Percentiles rank a stretch among this genome's conserved stretches.
Evolutionary conservation across 2,113 vertebrate species (phyloP).

Genomic region (Microtus richardsoni): DNA sequence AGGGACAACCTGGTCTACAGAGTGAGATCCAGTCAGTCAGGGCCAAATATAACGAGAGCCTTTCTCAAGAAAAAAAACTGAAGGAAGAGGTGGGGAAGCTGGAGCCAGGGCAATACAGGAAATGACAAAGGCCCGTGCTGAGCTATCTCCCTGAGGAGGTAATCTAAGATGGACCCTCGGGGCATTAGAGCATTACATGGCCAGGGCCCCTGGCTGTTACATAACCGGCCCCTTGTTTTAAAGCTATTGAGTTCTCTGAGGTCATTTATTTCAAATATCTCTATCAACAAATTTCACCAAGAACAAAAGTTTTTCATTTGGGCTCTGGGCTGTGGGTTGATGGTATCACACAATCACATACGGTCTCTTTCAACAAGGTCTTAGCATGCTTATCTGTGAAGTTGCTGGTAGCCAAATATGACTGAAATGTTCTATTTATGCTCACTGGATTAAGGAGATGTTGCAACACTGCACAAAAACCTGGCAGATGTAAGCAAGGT

Average conservation of each 20-base stretch:
- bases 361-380: slow-evolving; percentile 88
- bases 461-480: slow-evolving; percentile 85
- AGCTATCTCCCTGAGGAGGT: not conserved
- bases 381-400: slow-evolving; percentile 87
- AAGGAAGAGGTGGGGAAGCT: not conserved
- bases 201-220: not conserved
- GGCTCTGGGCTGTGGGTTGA: slow-evolving; percentile 73
- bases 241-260: slow-evolving; percentile 41
- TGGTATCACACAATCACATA: slow-evolving; percentile 87
- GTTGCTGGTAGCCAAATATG: slow-evolving; percentile 89
- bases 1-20: not conserved
- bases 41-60: not conserved
- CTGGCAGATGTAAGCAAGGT: slow-evolving; percentile 90
- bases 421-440: slow-evolving; percentile 91
- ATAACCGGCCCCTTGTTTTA: slow-evolving; percentile 56
- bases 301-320: slow-evolving; percentile 86
- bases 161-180: not conserved
- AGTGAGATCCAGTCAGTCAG: not conserved
- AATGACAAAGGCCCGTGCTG: slow-evolving; percentile 57
- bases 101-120: not conserved
- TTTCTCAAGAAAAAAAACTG: not conserved
- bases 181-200: not conserved
- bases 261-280: slow-evolving; percentile 85
- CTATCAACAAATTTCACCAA: slow-evolving; percentile 85
- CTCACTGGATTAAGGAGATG: slow-evolving; percentile 88